These are phyloP conservation scores for Marmota flaviventris DNA, from an alignment of 2,113 vertebrate genomes.

Conservation along the genomic window DNA sequence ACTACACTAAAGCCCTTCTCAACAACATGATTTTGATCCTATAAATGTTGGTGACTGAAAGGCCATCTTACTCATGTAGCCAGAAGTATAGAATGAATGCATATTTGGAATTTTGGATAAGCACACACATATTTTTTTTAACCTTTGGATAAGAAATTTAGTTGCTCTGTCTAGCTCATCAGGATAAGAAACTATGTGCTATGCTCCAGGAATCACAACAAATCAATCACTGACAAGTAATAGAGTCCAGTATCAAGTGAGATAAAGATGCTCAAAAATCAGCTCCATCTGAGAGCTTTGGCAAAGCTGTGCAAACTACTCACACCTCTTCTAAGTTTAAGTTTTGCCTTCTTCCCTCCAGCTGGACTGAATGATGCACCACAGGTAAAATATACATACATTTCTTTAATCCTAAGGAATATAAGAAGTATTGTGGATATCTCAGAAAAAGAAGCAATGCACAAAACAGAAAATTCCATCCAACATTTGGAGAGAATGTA, in stretches of 20 bases:
- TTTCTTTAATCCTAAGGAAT: not conserved
- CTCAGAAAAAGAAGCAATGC: not conserved
- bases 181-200: conserved; percentile 47
- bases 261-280: conserved; percentile 46
- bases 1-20: not conserved
- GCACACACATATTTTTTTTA: not conserved
- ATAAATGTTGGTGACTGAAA: not conserved
- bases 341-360: not conserved
- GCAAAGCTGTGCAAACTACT: not conserved
- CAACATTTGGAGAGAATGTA: not conserved
- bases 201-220: not conserved
- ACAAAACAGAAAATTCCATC: not conserved
- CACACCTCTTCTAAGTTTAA: not conserved
- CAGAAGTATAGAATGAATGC: conserved; percentile 44
- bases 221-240: conserved; percentile 64
- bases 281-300: not conserved
- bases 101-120: conserved; percentile 10
- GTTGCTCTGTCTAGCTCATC: conserved; percentile 43
- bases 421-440: not conserved
- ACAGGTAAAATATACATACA: not conserved
- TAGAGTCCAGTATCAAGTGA: conserved; percentile 10
- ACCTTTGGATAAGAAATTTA: conserved; percentile 68
- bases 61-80: not conserved
- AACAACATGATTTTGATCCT: not conserved
- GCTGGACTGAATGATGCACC: not conserved